Conservation (phyloP, 2,888 invertebrate species). For the Dasypolia templi region DNA sequence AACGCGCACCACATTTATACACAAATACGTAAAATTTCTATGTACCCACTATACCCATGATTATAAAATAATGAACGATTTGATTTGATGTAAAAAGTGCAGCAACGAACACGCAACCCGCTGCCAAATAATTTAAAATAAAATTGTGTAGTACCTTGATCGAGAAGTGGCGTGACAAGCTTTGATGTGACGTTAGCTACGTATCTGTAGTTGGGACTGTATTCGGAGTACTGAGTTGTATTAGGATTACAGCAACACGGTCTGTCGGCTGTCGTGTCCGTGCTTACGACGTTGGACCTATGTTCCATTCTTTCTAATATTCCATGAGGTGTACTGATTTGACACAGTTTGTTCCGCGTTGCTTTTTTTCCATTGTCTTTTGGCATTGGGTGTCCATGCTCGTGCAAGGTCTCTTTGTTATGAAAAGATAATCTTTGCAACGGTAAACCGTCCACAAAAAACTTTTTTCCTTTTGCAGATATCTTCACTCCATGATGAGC, state of each 20-base stretch:
- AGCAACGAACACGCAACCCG: too few species aligned
- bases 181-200: conserved; percentile 64
- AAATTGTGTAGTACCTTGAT: conserved; percentile 63
- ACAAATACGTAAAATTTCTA: neutral
- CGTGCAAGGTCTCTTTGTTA: conserved; percentile 11
- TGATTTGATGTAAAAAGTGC: neutral
- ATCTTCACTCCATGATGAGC: conserved; percentile 25
- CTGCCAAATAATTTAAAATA: conserved; percentile 1
- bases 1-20: too few species aligned
- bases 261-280: conserved; percentile 76
- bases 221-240: neutral
- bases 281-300: conserved; percentile 53
- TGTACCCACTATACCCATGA: neutral
- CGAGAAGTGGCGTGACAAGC: conserved; percentile 69
- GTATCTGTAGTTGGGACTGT: conserved; percentile 58
- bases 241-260: conserved; percentile 68
- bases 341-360: conserved; percentile 53
- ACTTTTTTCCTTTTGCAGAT: conserved; percentile 43
- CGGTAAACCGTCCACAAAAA: conserved; percentile 23
- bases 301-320: neutral
- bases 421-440: conserved; percentile 13
- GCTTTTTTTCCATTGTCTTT: neutral
- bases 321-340: conserved; percentile 31
- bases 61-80: neutral
- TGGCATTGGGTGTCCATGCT: neutral